Conservation (phyloP, 2,797 vertebrate species). For the Hipposideros larvatus region DNA sequence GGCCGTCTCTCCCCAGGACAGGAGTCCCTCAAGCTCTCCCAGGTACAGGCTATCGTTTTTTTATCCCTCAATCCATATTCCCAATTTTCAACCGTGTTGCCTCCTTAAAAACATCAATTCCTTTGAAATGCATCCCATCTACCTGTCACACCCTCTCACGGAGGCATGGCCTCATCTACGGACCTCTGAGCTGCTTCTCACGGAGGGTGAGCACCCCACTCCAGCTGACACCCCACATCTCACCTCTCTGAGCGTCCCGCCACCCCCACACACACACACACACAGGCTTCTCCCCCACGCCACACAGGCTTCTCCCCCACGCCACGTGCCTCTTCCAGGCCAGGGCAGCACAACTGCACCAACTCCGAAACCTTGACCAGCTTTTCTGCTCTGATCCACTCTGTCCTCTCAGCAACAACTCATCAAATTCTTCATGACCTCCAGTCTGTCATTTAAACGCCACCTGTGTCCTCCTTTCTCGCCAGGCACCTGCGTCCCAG, state of each 20-base stretch:
- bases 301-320: background rate
- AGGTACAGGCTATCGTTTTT: background rate
- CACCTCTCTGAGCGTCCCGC: background rate
- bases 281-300: background rate
- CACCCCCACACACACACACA: too few species aligned
- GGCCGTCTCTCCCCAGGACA: background rate
- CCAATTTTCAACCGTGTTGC: background rate
- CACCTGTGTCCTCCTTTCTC: background rate
- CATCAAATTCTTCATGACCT: background rate
- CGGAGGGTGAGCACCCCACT: too few species aligned
- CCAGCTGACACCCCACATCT: fast-evolving
- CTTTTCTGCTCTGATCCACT: background rate
- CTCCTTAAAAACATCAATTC: background rate
- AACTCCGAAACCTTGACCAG: background rate
- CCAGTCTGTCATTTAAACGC: background rate
- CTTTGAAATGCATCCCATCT: background rate
- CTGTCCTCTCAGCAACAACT: too few species aligned
- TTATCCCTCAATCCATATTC: too few species aligned
- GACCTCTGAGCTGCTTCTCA: background rate
- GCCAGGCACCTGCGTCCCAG: background rate
- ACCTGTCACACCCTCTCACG: background rate
- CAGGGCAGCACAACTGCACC: fast-evolving
- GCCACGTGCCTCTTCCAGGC: background rate
- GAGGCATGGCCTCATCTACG: background rate
- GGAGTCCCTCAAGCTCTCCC: background rate